phyloP scores from a whole-genome alignment of 2,113 vertebrate species.

The Petroica traversi region DNA sequence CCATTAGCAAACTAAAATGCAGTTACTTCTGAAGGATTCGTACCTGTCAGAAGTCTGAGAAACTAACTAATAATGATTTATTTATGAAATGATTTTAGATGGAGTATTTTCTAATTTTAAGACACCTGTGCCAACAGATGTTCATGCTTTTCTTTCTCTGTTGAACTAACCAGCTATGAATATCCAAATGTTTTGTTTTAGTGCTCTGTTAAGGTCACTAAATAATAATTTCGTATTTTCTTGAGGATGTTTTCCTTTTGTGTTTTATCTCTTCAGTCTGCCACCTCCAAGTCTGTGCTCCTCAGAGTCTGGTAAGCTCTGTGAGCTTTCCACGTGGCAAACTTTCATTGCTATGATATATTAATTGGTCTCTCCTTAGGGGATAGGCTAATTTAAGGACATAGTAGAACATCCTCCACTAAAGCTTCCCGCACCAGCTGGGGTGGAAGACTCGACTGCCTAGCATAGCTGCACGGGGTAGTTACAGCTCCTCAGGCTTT shows the following conservation, averaged over 20 bases:
- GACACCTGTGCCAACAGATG: constrained; percentile 31
- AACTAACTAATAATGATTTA: constrained; percentile 13
- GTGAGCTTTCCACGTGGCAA: constrained; percentile 29
- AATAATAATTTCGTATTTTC: not conserved
- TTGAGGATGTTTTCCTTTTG: not conserved
- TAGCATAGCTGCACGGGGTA: constrained; percentile 19
- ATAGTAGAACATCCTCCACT: not conserved
- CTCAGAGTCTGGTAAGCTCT: not conserved
- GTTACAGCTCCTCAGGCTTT: constrained; percentile 53
- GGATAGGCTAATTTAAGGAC: not conserved
- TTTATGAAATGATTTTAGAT: constrained; percentile 13
- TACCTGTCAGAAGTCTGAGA: constrained; percentile 35
- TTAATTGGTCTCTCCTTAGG: not conserved
- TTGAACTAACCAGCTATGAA: not conserved
- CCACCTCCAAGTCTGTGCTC: not conserved
- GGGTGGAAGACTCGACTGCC: not conserved
- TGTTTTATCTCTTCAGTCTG: not conserved
- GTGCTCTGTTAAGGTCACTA: not conserved
- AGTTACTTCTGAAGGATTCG: constrained; percentile 18
- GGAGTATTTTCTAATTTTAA: not conserved
- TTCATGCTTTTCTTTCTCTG: not conserved
- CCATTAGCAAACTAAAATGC: not conserved
- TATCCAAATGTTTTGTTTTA: constrained; percentile 18
- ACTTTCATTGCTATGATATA: not conserved
- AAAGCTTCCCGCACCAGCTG: not conserved